Base-by-base conservation (phyloP, 2,113 vertebrate species). In the Scartelaos histophorus region DNA sequence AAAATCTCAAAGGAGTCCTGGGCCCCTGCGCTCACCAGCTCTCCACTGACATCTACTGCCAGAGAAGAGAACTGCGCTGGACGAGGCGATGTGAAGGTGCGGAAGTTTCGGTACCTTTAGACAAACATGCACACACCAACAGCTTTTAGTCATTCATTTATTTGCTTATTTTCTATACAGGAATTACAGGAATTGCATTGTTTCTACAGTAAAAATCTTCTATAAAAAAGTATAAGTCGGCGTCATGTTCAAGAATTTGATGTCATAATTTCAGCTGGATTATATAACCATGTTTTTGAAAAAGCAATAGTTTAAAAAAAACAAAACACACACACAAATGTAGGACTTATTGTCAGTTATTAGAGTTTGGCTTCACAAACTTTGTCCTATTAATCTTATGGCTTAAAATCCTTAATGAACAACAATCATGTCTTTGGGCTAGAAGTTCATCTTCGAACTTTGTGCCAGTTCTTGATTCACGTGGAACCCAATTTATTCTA, bases 1-100 rank as follows among this genome's bases (percentile, higher is more conserved):
- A 97, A 98, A 82, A 99, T 93, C 90, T 98, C 96, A 34, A 97
- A 99, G 10, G 96, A 96, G 72, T 99, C 98, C 91, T 96, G 96
- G 19, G 98, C 95, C 16, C 98, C 98, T 0, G 98, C 97, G 53
- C 95, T 94, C 71, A 99, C 94, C 47, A 99, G 92, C 84, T 99
- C 98, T 0, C 97, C 97, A 1, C 98, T 98, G 3, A 83, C 79
- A 77, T 99, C 97, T 71, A 97, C 94, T 0, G 96, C 96, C 45
- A 99, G 92, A 0, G 94, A 96, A 66, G 95, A 97, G 90, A 99
- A 99, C 92, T 99, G 98, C 0, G 91, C 90, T 0, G 96, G 97
- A 7, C 94, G 94, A 0, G 97, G 97, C 0, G 98, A 99, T 0
- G 98, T 98, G 73, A 99, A 95, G 0, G 97, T 99, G 15, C 97